Evolutionary conservation across 2,113 vertebrate species (phyloP).

Genomic region (Azemiops feae): DNA sequence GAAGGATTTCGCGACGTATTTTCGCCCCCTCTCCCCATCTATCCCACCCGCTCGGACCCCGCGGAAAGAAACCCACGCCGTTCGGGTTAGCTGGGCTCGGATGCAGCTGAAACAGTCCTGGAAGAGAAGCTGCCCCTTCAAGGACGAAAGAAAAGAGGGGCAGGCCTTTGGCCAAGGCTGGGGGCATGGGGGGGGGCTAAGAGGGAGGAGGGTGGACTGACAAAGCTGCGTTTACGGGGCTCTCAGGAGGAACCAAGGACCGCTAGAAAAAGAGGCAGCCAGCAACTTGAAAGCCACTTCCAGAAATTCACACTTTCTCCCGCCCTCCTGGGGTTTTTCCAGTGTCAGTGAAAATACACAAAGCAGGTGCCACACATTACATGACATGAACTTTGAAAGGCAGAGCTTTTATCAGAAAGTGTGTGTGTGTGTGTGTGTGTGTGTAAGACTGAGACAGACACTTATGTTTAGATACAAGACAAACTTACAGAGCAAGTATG

Average conservation of each 20-base stretch:
- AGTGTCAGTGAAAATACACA: neutral
- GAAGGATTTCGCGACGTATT: neutral
- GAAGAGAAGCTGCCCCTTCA: slow-evolving; percentile 24
- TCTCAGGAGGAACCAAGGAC: slow-evolving; percentile 23
- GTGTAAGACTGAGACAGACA: neutral
- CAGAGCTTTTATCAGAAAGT: too few relatives aligned
- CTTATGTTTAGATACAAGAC: neutral
- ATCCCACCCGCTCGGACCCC: neutral
- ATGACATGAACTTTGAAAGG: neutral
- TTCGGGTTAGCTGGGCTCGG: slow-evolving; percentile 1
- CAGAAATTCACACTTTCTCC: slow-evolving; percentile 29
- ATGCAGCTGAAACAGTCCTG: neutral
- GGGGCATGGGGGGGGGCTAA: neutral
- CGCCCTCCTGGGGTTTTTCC: slow-evolving; percentile 59
- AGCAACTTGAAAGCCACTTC: slow-evolving; percentile 17
- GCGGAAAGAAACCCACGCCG: slow-evolving; percentile 14
- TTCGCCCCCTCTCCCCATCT: neutral
- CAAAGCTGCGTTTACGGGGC: slow-evolving; percentile 2
- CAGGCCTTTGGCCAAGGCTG: slow-evolving; percentile 1
- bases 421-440: neutral
- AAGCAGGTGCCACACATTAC: neutral
- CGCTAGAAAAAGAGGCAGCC: neutral
- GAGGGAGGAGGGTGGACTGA: neutral
- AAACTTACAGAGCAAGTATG: neutral
- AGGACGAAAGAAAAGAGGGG: slow-evolving; percentile 51